Evolutionary conservation across 2,888 invertebrate genomes (phyloP).

Genomic region (Bedellia somnulentella): DNA sequence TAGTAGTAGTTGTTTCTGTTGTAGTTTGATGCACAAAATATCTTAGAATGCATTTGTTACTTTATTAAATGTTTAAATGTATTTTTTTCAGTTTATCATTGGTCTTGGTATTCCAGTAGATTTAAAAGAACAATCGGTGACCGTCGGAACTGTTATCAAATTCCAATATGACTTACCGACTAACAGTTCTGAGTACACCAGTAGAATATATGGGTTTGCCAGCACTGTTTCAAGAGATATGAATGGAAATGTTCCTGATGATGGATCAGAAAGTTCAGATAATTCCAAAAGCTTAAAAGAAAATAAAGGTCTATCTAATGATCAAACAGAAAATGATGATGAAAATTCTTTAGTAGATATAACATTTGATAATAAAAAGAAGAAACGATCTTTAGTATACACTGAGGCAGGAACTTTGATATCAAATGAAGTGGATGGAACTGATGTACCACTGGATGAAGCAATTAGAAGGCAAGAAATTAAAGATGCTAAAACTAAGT

Average conservation of each 20-base stretch:
- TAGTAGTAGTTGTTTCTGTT: too few species aligned
- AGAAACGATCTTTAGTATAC: slow-evolving; percentile 28
- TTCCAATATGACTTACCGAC: slow-evolving; percentile 68
- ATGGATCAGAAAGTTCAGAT: not conserved
- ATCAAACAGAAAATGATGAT: slow-evolving; percentile 14
- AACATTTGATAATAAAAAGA: slow-evolving; percentile 32
- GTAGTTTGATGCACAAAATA: too few species aligned
- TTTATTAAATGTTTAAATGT: too few species aligned
- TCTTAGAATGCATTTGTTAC: too few species aligned
- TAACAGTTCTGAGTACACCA: slow-evolving; percentile 62
- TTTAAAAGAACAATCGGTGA: slow-evolving; percentile 62
- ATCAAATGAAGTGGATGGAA: slow-evolving; percentile 16
- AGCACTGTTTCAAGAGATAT: slow-evolving; percentile 43
- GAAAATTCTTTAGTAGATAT: slow-evolving; percentile 37
- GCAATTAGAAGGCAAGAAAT: slow-evolving; percentile 52
- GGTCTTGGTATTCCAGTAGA: slow-evolving; percentile 70
- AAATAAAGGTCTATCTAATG: slow-evolving; percentile 8
- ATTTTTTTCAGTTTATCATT: slow-evolving; percentile 61
- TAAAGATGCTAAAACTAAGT: slow-evolving; percentile 27
- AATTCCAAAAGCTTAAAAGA: not conserved
- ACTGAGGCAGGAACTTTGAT: slow-evolving; percentile 32
- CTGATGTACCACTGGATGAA: slow-evolving; percentile 36
- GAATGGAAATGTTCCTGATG: slow-evolving; percentile 16
- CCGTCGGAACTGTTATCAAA: slow-evolving; percentile 67
- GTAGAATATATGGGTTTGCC: slow-evolving; percentile 45